Conservation (phyloP, 2,797 vertebrate species). For the Lacerta bilineata region DNA sequence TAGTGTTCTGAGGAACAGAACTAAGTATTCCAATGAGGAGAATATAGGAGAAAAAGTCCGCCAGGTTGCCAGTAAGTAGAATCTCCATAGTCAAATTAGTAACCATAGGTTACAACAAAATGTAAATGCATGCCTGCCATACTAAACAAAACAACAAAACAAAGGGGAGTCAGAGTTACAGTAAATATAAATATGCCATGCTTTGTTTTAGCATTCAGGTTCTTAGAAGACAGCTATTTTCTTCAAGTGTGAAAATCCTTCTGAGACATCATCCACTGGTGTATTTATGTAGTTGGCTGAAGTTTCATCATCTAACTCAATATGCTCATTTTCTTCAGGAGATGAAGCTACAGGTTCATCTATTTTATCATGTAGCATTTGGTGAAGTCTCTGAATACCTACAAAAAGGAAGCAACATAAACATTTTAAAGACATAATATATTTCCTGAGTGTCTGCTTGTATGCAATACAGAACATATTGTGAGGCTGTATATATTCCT, state of each 20-base stretch:
- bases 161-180: background rate
- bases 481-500: background rate
- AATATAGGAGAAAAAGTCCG: background rate
- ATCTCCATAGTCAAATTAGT: background rate
- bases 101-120: slow-evolving; percentile 8
- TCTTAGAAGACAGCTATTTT: slow-evolving; percentile 46
- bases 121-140: background rate
- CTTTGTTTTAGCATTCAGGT: background rate
- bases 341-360: background rate
- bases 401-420: slow-evolving; percentile 11
- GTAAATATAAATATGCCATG: background rate
- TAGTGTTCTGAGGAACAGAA: background rate
- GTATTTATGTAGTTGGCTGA: slow-evolving; percentile 8
- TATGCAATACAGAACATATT: background rate
- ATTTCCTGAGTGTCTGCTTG: background rate
- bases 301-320: slow-evolving; percentile 22
- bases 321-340: slow-evolving; percentile 14
- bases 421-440: background rate
- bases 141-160: background rate
- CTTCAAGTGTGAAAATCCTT: slow-evolving; percentile 37
- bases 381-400: slow-evolving; percentile 55
- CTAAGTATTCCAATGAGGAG: background rate
- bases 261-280: slow-evolving; percentile 30
- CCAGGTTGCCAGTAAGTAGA: background rate
- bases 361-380: background rate